Evolutionary conservation across 2,113 vertebrate species (phyloP), one percentile per base, ranked within the genome.

Genomic region (Oxygymnocypris stewartii): DNA sequence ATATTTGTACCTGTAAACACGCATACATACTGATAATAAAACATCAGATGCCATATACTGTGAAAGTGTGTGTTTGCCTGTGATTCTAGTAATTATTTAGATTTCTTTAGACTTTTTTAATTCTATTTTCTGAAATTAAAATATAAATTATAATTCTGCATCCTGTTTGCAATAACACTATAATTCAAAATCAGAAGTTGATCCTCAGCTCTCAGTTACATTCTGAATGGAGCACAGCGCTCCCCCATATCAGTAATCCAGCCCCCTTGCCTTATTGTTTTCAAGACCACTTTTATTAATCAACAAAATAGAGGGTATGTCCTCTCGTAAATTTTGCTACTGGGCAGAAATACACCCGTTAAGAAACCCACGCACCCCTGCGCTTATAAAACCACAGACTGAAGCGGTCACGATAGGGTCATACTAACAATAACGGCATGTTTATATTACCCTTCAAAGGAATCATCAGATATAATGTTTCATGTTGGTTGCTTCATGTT

Each of bases 311-410:
- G 57, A 78, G 59, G 84, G 78, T 61, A 82, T 61, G 77, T 88
- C 49, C 79, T 35, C 78, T 87, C 75, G 73, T 90, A 87, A 87
- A 88, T 85, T 69, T 28, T 59, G 65, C 82, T 20, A 57, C 78
- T 78, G 37, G 80, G 82, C 51, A 78, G 59, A 84, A 87, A 79
- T 54, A 71, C 49, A 80, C 71, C 82, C 44, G 18, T 57, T 23
- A 67, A 57, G 59, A n/a, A 78, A 61, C 40, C 82, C 28, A 51
- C 23, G 42, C 51, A 54, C 49, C 49, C 47, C 61, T 78, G 44
- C 75, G 69, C 65, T 65, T 23, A 75, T 84, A 81, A 86, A 78
- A 75, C 51, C 49, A 65, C 49, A 61, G 31, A 67, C 42, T 67
- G 73, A 78, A 82, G 35, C 71, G 59, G 87, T 82, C 87, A 82